Base-by-base conservation (phyloP, 2,113 vertebrate species). In the Aspidoscelis tigris region DNA sequence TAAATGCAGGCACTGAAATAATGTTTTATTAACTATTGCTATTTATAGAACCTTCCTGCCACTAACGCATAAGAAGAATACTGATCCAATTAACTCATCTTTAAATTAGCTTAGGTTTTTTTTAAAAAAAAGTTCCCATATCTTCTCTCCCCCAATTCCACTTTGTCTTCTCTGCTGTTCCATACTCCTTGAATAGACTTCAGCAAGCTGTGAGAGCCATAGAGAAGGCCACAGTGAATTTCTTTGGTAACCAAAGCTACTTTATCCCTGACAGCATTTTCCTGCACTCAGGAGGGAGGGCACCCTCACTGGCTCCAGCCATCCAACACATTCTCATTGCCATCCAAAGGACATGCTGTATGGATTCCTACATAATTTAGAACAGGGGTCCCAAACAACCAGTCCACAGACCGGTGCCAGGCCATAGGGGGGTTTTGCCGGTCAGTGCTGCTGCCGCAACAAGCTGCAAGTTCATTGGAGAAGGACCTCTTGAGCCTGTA, bases 1-100 rank as follows among this genome's bases (percentile, higher is more conserved):
- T 74, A 83, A 87, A 82, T 44, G 76, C 76, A 72, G 41, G 58
- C 70, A 79, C 33, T 74, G 71, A 75, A 87, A 83, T 78, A 82
- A 82, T 79, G 76, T 79, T 87, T 83, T 83, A 83, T 83, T 85
- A 87, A 83, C 58, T 44, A 53, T 68, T 82, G 20, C 61, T 87
- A 83, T 83, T 87, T 87, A 83, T 83, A 74, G 85, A 74, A 39
- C 61, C 64, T 81, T 58, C 78, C 65, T 61, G 50, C 73, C 33
- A 78, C 47, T 55, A 43, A 72, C 58, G 44, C 58, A 66, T 83
- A 73, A 75, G 61, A 65, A 73, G 43, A 74, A 87, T 69, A 61
- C 81, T 75, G 71, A 82, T 43, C 9, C 68, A 68, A 86, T 83
- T 78, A 83, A 87, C 79, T 78, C 58, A 72, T 39, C 64, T 78